Percentiles rank a stretch among this genome's conserved stretches.
phyloP scores from a whole-genome alignment of 2,797 vertebrate genomes.

The Oryzias sinensis region DNA sequence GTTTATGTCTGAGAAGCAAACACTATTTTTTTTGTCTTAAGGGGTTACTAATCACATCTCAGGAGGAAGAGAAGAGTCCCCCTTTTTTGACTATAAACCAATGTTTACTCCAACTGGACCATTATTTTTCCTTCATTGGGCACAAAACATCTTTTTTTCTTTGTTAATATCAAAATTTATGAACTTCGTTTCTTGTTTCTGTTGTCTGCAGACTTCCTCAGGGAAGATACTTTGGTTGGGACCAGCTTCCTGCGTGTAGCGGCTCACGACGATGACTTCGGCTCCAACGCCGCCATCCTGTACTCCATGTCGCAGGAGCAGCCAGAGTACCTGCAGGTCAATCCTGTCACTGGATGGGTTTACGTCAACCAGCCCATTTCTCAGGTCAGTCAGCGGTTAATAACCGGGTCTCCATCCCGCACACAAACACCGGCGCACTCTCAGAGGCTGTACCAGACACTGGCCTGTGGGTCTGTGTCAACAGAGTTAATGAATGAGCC shows the following conservation, averaged over 20 bases:
- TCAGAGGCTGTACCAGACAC: conserved; percentile 4
- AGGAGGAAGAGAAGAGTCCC: too few species aligned
- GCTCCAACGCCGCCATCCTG: conserved; percentile 82
- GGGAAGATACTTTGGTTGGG: conserved; percentile 85
- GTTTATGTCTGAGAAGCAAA: too few species aligned
- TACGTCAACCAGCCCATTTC: conserved; percentile 87
- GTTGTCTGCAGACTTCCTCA: conserved; percentile 80
- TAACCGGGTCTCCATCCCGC: conserved; percentile 2
- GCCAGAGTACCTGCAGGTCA: conserved; percentile 83
- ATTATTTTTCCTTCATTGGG: too few species aligned
- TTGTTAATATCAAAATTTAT: conserved; percentile 1
- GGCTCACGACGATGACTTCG: conserved; percentile 86
- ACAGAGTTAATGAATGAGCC: conserved; percentile 60
- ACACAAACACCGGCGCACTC: not conserved
- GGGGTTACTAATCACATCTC: too few species aligned
- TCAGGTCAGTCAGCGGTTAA: conserved; percentile 73
- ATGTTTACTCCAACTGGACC: too few species aligned
- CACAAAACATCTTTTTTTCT: not conserved
- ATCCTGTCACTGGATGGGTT: conserved; percentile 87
- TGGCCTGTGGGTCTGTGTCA: conserved; percentile 47
- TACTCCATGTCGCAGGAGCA: conserved; percentile 83
- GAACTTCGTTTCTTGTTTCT: conserved; percentile 15
- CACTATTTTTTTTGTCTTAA: too few species aligned
- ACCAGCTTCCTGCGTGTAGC: conserved; percentile 88
- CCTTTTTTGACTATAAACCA: too few species aligned